Conservation (phyloP, 2,113 vertebrate genomes). For the Ophiodon elongatus region DNA sequence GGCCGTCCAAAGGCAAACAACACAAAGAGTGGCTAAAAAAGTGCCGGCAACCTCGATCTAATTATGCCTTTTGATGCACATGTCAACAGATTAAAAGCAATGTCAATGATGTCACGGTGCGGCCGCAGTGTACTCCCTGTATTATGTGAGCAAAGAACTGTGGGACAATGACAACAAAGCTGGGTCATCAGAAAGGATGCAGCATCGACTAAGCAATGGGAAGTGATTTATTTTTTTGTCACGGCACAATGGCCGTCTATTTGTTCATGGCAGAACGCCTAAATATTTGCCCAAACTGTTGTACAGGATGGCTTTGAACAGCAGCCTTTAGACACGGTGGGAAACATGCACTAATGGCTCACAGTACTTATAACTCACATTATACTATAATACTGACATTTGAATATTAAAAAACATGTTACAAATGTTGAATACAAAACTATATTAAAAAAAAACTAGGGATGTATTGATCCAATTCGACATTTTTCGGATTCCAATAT, state of each 20-base stretch:
- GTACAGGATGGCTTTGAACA: slow-evolving; percentile 22
- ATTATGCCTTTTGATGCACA: slow-evolving; percentile 44
- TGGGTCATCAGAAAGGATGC: slow-evolving; percentile 39
- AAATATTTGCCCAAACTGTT: slow-evolving; percentile 35
- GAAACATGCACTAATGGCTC: slow-evolving; percentile 4
- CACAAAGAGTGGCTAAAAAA: slow-evolving; percentile 19
- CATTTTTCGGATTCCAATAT: background rate
- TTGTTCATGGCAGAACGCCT: background rate
- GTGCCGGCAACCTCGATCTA: slow-evolving; percentile 7
- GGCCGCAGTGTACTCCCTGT: slow-evolving; percentile 4
- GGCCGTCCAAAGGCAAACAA: slow-evolving; percentile 48
- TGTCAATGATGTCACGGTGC: slow-evolving; percentile 17
- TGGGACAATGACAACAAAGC: slow-evolving; percentile 44
- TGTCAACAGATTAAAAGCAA: slow-evolving; percentile 36
- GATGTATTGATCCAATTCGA: background rate
- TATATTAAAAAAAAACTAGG: background rate
- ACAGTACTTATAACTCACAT: background rate
- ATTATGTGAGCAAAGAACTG: slow-evolving; percentile 8
- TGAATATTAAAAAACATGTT: background rate
- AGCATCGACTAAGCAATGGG: background rate
- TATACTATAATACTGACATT: background rate
- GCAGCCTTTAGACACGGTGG: slow-evolving; percentile 17
- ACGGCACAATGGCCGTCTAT: slow-evolving; percentile 3
- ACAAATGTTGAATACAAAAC: background rate
- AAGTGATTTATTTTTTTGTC: slow-evolving; percentile 13